phyloP scores from a whole-genome alignment of 2,888 invertebrate species.

The Zygaena filipendulae region DNA sequence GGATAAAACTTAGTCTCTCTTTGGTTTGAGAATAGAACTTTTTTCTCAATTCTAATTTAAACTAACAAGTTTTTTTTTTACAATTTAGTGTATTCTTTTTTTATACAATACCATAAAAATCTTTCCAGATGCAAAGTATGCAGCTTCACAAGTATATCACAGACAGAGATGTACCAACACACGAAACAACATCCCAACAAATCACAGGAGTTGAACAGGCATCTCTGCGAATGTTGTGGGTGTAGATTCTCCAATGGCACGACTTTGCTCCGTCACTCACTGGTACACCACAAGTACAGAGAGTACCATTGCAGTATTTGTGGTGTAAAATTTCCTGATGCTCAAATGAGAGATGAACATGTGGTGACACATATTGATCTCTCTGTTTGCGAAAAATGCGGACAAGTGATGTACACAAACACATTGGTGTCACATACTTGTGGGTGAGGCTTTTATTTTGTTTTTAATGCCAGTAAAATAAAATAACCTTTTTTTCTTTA shows the following conservation, averaged over 20 bases:
- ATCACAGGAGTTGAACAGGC: conserved; percentile 25
- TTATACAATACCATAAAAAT: no score
- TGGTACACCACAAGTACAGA: conserved; percentile 25
- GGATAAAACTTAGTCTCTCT: no score
- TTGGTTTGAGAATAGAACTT: no score
- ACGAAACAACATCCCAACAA: conserved; percentile 58
- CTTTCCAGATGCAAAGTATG: conserved; percentile 71
- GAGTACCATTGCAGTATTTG: conserved; percentile 32
- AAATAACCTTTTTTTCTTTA: no score
- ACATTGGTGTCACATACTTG: conserved; percentile 33
- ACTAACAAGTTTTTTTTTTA: no score
- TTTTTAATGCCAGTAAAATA: no score
- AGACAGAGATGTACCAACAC: conserved; percentile 69
- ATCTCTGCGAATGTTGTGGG: conserved; percentile 56
- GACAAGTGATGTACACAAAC: conserved; percentile 30
- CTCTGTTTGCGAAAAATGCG: conserved; percentile 53
- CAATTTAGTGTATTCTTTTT: no score
- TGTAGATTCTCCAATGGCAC: conserved; percentile 40
- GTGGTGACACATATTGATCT: conserved; percentile 31
- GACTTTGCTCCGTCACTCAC: conserved; percentile 36
- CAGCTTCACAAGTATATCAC: conserved; percentile 60
- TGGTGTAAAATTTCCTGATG: conserved; percentile 25
- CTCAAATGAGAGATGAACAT: conserved; percentile 29
- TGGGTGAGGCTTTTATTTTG: no score
- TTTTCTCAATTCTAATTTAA: no score